These are phyloP conservation scores for Bujurquina vittata DNA, from an alignment of 2,113 vertebrate genomes.

Conservation along the genomic window DNA sequence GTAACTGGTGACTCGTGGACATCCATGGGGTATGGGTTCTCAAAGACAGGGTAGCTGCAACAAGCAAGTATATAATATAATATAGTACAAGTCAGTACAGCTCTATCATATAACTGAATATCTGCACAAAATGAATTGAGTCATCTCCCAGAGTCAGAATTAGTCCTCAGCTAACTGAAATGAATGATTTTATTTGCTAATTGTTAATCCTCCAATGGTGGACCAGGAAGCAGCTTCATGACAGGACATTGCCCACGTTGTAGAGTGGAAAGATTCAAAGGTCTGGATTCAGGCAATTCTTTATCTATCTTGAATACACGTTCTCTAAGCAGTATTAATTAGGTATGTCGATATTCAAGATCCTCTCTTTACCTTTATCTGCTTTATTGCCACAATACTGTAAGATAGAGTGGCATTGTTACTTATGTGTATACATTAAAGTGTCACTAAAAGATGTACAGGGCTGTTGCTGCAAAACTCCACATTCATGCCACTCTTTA, in stretches of 20 bases:
- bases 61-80: neutral
- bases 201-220: neutral
- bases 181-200: neutral
- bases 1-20: constrained; percentile 98
- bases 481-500: neutral
- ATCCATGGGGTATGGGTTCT: constrained; percentile 99
- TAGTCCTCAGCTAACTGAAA: neutral
- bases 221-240: neutral
- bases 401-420: neutral
- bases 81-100: neutral
- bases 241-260: too few relatives aligned
- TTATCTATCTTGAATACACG: neutral
- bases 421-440: neutral
- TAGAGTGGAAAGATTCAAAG: neutral
- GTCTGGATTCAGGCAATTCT: neutral
- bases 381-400: neutral
- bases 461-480: neutral
- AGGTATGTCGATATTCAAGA: neutral
- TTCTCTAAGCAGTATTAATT: neutral
- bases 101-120: neutral
- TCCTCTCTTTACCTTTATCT: neutral
- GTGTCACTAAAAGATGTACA: neutral
- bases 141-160: neutral
- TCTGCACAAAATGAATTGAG: neutral
- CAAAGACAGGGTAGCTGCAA: constrained; percentile 96